phyloP scores from a whole-genome alignment of 92 coral and sea anemone species.

The Parazoanthus atlanticus region DNA sequence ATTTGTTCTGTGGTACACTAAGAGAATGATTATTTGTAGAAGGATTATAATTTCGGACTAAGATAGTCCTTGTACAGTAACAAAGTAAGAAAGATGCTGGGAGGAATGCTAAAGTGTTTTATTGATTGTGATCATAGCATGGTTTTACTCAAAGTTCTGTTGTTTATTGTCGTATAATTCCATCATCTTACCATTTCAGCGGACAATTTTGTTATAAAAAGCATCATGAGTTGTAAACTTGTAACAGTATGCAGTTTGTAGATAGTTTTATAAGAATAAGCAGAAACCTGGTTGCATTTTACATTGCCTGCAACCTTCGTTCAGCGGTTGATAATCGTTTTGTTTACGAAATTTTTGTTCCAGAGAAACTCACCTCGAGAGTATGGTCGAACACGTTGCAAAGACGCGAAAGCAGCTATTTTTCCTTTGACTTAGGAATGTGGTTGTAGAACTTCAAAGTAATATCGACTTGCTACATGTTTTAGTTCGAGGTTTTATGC shows the following conservation, averaged over 20 bases:
- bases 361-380: slow-evolving; percentile 35
- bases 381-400: slow-evolving; percentile 29
- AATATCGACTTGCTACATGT: background rate
- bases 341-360: slow-evolving; percentile 43
- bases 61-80: background rate
- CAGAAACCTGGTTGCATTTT: background rate
- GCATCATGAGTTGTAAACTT: background rate
- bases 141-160: slow-evolving; percentile 34
- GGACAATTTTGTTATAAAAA: background rate
- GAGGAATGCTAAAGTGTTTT: slow-evolving; percentile 23
- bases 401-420: slow-evolving; percentile 14
- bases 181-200: slow-evolving; percentile 14
- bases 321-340: slow-evolving; percentile 46
- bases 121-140: slow-evolving; percentile 45
- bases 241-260: background rate
- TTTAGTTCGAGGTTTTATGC: slow-evolving; percentile 2
- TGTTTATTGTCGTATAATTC: slow-evolving; percentile 20
- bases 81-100: slow-evolving; percentile 19
- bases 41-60: background rate
- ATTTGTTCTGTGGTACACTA: background rate
- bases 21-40: background rate
- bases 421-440: background rate
- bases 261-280: slow-evolving; percentile 5
- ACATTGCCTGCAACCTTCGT: slow-evolving; percentile 22
- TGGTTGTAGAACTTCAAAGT: slow-evolving; percentile 7